Percentiles rank a stretch among this genome's conserved stretches.
phyloP scores from a whole-genome alignment of 2,797 vertebrate species.

The Enteromius afrohamiltoni region DNA sequence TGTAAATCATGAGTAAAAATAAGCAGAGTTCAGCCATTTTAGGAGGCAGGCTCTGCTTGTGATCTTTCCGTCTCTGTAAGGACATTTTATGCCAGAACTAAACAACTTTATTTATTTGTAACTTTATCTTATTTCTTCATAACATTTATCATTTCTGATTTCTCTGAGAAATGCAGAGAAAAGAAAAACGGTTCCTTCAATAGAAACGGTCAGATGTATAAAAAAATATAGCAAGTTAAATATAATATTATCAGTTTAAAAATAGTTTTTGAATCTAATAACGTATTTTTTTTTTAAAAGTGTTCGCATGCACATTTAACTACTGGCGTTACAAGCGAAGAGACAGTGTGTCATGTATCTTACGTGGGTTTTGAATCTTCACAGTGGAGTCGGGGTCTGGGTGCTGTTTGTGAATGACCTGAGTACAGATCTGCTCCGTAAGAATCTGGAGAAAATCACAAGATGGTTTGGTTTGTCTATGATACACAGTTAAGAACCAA shows the following conservation, averaged over 20 bases:
- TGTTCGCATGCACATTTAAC: background rate
- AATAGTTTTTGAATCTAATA: background rate
- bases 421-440: constrained; percentile 97
- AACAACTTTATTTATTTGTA: background rate
- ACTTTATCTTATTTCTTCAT: background rate
- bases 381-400: constrained; percentile 96
- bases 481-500: background rate
- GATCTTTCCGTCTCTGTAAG: background rate
- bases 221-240: background rate
- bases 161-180: background rate
- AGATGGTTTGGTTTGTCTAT: constrained; percentile 61
- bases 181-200: background rate
- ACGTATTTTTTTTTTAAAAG: background rate
- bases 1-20: constrained; percentile 4
- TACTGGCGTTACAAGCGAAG: background rate
- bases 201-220: background rate
- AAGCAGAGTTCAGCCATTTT: background rate
- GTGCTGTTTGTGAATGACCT: constrained; percentile 98
- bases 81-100: background rate
- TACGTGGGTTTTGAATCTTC: constrained; percentile 98
- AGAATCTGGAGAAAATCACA: constrained; percentile 82
- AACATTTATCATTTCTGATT: background rate
- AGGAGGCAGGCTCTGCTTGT: background rate
- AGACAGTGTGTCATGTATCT: constrained; percentile 64
- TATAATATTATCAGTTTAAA: background rate